phyloP scores from a whole-genome alignment of 2,888 invertebrate genomes.

The Tetragonula carbonaria region DNA sequence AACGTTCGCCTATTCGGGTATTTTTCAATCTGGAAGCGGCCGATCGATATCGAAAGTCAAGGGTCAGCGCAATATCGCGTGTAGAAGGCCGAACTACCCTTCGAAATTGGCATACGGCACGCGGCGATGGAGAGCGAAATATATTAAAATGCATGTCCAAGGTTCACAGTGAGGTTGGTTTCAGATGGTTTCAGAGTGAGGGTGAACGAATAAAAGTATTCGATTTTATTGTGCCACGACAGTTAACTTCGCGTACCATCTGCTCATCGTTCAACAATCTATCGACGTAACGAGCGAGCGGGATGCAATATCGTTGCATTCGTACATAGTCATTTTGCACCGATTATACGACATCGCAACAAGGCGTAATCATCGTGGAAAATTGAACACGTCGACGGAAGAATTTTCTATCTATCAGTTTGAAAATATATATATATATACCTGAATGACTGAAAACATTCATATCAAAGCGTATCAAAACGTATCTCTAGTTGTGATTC shows the following conservation, averaged over 20 bases:
- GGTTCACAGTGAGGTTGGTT: constrained; percentile 2
- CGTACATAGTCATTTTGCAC: constrained; percentile 3
- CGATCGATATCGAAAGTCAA: constrained; percentile 43
- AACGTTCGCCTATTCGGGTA: constrained; percentile 13
- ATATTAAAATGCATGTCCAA: constrained; percentile 72
- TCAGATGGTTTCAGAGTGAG: constrained; percentile 11
- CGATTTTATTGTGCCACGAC: constrained; percentile 52
- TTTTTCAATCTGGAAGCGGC: constrained; percentile 5
- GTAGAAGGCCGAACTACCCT: constrained; percentile 24
- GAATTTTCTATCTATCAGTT: neutral
- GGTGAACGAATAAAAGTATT: constrained; percentile 64
- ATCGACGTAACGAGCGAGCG: neutral
- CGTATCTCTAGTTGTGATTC: neutral
- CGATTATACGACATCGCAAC: neutral
- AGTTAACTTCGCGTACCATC: constrained; percentile 63
- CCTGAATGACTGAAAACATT: neutral
- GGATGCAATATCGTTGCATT: neutral
- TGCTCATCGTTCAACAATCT: constrained; percentile 49
- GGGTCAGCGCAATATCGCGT: constrained; percentile 45
- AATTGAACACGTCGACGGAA: neutral
- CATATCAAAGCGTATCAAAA: no score
- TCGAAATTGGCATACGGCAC: constrained; percentile 59
- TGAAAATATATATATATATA: neutral
- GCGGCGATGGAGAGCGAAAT: constrained; percentile 57
- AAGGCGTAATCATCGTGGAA: neutral